Percentiles rank a stretch among this genome's conserved stretches.
These are phyloP conservation scores for Stenodera caucasica DNA, from an alignment of 2,888 invertebrate species.

Conservation along the genomic window DNA sequence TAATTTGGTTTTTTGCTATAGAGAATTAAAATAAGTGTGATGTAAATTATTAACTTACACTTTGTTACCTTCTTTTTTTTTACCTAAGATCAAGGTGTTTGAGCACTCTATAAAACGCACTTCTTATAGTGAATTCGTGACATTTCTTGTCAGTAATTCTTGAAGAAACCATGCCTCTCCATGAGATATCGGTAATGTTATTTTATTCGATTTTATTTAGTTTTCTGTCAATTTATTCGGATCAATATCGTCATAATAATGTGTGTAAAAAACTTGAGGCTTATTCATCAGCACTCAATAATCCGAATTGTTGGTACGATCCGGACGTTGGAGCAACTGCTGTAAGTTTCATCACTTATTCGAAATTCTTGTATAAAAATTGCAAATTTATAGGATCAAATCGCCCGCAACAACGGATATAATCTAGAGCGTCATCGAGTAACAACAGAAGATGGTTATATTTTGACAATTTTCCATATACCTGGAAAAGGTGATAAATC, in stretches of 20 bases:
- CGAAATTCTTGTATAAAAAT: background rate
- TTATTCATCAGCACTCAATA: conserved; percentile 28
- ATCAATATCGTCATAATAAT: conserved; percentile 10
- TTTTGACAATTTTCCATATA: conserved; percentile 7
- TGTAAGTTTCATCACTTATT: conserved; percentile 39
- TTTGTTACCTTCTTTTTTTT: no score
- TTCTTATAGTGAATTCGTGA: no score
- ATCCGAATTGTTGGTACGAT: conserved; percentile 35
- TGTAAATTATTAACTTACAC: no score
- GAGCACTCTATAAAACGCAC: no score
- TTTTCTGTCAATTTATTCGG: background rate
- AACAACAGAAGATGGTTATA: conserved; percentile 6
- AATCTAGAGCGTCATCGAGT: background rate
- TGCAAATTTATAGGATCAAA: background rate
- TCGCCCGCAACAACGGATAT: conserved; percentile 3
- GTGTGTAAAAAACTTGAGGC: conserved; percentile 28
- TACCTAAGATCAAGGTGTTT: no score
- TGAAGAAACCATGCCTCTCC: no score
- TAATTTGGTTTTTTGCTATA: no score
- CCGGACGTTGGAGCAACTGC: conserved; percentile 44
- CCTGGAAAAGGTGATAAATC: background rate
- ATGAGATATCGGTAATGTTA: no score
- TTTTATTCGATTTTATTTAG: background rate
- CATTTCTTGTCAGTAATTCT: no score
- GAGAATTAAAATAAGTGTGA: no score